Base-by-base conservation (phyloP, 92 coral and sea anemone genomes). In the Montipora capitata region DNA sequence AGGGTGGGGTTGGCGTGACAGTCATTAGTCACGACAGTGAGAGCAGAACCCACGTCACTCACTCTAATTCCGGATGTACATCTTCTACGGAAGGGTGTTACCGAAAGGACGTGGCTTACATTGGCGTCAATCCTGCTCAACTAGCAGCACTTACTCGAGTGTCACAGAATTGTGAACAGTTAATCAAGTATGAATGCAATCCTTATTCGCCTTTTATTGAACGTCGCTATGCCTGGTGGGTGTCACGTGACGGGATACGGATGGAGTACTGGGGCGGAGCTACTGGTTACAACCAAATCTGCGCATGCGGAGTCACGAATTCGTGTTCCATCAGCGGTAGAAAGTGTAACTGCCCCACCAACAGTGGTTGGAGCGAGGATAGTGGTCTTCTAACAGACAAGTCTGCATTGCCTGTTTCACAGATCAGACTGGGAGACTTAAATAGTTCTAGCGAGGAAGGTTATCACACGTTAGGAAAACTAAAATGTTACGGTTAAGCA, bases 261-360 rank as follows among this genome's bases (percentile, higher is more conserved):
- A 86, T 88, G 92, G 75, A 65, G 3, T 92, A 92, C 61, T 88
- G 95, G 95, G 93, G 95, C 7, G 95, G 93, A 68, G 93, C 93
- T 2, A 76, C 93, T 3, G 76, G 72, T 27, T 65, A 64, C 40
- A 68, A 83, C 63, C 15, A 43, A 2, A 89, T 79, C 64, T 92
- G 95, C 84, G 93, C 90, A 67, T 92, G 93, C 63, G 95, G 95
- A 48, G 86, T 82, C 83, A 80, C 77, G 2, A 79, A 73, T 67
- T 77, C 94, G 6, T 93, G 95, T 59, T 52, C 81, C 3, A 70
- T 27, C 35, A 27, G 77, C 1, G 15, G 48, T 2, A 85, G 89
- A 7, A 89, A 93, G 18, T 93, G 95, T 74, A 89, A 89, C 65
- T 89, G 81, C 52, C 72, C 65, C n/a, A 51, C 74, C 64, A 80